phyloP scores from a whole-genome alignment of 2,888 invertebrate species.

The Epicampocera succincta region DNA sequence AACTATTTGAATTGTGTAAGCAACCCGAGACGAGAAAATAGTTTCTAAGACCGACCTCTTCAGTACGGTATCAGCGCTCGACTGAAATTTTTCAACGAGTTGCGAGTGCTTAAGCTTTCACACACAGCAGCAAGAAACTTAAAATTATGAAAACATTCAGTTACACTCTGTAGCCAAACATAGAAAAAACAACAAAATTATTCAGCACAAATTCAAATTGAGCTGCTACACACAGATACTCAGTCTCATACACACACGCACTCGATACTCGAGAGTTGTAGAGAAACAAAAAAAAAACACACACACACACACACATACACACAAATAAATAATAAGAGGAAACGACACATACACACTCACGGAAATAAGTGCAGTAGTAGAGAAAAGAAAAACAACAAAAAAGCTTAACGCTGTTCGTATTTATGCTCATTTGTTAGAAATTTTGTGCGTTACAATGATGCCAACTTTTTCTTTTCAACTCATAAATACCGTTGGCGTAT shows the following conservation, averaged over 20 bases:
- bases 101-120: slow-evolving; percentile 80
- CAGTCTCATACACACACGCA: slow-evolving; percentile 9
- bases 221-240: slow-evolving; percentile 44
- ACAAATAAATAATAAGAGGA: slow-evolving; percentile 13
- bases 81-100: slow-evolving; percentile 80
- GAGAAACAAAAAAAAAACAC: slow-evolving; percentile 1
- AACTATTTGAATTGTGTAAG: slow-evolving; percentile 65
- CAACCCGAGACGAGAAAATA: slow-evolving; percentile 68
- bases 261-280: not conserved
- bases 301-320: slow-evolving; percentile 29
- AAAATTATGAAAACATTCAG: slow-evolving; percentile 47
- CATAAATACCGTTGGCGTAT: not conserved
- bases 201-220: slow-evolving; percentile 47
- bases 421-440: slow-evolving; percentile 4
- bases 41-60: slow-evolving; percentile 79
- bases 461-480: slow-evolving; percentile 19
- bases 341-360: slow-evolving; percentile 24
- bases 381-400: slow-evolving; percentile 27
- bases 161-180: slow-evolving; percentile 27
- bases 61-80: slow-evolving; percentile 81
- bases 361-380: not conserved
- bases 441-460: slow-evolving; percentile 17
- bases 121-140: slow-evolving; percentile 55
- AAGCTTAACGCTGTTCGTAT: too few relatives aligned
- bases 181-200: slow-evolving; percentile 38